A percentile compares a stretch with the other conserved stretches of the same genome.
phyloP scores from a whole-genome alignment of 2,888 invertebrate genomes.

The Carterocephalus palaemon region DNA sequence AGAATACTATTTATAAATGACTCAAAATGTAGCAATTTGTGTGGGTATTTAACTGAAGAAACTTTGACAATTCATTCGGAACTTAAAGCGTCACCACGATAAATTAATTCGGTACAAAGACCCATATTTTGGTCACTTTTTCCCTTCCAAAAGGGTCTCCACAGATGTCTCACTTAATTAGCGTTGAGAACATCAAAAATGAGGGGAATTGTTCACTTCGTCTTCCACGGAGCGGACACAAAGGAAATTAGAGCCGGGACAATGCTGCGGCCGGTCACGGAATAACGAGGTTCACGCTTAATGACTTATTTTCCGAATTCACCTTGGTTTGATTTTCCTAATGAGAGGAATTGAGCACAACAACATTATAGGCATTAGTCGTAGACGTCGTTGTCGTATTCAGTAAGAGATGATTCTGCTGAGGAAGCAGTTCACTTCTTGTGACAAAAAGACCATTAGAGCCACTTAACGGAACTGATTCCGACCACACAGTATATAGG shows the following conservation, averaged over 20 bases:
- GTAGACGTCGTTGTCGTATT: too few relatives aligned
- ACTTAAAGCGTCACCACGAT: background rate
- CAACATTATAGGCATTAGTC: too few relatives aligned
- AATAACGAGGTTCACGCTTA: constrained; percentile 8
- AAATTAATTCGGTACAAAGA: constrained; percentile 4
- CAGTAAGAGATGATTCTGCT: too few relatives aligned
- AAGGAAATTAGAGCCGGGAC: constrained; percentile 17
- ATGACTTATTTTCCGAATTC: background rate
- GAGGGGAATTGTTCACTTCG: constrained; percentile 21
- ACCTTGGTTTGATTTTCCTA: too few relatives aligned
- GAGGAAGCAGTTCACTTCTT: too few relatives aligned
- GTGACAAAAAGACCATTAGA: too few relatives aligned
- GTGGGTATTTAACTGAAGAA: too few relatives aligned
- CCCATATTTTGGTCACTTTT: constrained; percentile 9
- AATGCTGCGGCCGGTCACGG: constrained; percentile 10
- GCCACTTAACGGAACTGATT: too few relatives aligned
- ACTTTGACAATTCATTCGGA: background rate
- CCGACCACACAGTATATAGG: too few relatives aligned
- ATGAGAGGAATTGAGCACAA: too few relatives aligned
- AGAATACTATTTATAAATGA: too few relatives aligned
- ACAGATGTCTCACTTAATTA: constrained; percentile 16
- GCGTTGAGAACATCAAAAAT: constrained; percentile 18
- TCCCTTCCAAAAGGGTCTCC: constrained; percentile 6
- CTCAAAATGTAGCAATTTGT: too few relatives aligned
- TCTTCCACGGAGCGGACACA: constrained; percentile 11